A percentile compares a stretch with the other conserved stretches of the same genome.
Evolutionary conservation across 2,797 vertebrate genomes (phyloP).

Genomic region (Ammospiza maritima): DNA sequence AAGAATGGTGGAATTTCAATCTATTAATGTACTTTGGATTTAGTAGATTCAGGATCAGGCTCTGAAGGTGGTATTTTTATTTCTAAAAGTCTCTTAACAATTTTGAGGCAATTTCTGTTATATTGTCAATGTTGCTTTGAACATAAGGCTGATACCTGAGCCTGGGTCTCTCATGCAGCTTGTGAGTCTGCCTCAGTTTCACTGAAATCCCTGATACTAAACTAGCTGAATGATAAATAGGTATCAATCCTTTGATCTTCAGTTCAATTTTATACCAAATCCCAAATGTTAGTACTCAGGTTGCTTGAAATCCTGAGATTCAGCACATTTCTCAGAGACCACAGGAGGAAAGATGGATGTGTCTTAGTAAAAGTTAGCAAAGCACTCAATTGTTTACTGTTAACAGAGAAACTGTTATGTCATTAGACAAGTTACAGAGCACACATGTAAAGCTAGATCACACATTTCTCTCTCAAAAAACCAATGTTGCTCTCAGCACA

Average conservation of each 20-base stretch:
- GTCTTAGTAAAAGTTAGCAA: not conserved
- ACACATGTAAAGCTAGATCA: not conserved
- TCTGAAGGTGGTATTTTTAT: not conserved
- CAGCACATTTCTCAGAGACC: not conserved
- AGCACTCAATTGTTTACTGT: not conserved
- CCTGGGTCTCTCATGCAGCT: not conserved
- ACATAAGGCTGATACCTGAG: not conserved
- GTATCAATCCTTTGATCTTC: not conserved
- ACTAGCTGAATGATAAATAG: not conserved
- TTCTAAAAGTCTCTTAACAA: not conserved
- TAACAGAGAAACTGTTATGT: not conserved
- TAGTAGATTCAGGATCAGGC: not conserved
- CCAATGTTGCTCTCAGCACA: not conserved
- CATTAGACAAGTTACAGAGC: not conserved
- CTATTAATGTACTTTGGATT: constrained; percentile 1
- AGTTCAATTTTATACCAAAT: not conserved
- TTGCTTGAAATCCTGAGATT: not conserved
- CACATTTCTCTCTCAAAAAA: not conserved
- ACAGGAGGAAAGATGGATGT: not conserved
- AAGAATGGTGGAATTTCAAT: not conserved
- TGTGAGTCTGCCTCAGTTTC: not conserved
- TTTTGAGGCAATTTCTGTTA: not conserved
- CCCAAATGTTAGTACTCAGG: not conserved
- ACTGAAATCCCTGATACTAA: not conserved
- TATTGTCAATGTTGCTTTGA: not conserved